Evolutionary conservation across 2,797 vertebrate genomes (phyloP).

Genomic region (Pithecia hirsuta): DNA sequence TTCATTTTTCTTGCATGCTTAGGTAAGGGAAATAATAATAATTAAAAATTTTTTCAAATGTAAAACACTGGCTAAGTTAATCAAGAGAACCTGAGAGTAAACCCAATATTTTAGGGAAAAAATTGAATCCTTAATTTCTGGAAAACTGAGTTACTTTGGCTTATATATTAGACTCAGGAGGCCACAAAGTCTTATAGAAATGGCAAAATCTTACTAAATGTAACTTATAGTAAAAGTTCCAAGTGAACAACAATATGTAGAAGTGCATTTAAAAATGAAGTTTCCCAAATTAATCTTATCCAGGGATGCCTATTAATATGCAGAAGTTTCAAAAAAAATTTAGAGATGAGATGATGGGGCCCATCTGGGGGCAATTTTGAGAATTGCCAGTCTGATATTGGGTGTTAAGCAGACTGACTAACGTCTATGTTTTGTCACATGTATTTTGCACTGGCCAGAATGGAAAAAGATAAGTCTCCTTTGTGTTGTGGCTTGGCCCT

Average conservation of each 20-base stretch:
- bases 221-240: neutral
- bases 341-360: neutral
- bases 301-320: neutral
- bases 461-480: no score
- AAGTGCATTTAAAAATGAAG: neutral
- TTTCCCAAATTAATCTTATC: neutral
- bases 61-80: neutral
- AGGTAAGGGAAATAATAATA: no score
- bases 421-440: neutral
- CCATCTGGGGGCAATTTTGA: neutral
- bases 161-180: neutral
- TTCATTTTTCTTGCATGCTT: neutral
- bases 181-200: neutral
- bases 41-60: no score
- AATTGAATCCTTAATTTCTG: neutral
- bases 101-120: neutral
- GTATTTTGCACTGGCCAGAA: neutral
- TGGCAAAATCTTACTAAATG: neutral
- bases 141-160: neutral
- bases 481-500: no score
- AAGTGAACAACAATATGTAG: neutral
- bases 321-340: neutral
- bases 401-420: neutral
- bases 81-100: neutral
- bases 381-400: neutral